Base-by-base conservation (phyloP, 1,140 invertebrate species). In the Archegozetes longisetosus region DNA sequence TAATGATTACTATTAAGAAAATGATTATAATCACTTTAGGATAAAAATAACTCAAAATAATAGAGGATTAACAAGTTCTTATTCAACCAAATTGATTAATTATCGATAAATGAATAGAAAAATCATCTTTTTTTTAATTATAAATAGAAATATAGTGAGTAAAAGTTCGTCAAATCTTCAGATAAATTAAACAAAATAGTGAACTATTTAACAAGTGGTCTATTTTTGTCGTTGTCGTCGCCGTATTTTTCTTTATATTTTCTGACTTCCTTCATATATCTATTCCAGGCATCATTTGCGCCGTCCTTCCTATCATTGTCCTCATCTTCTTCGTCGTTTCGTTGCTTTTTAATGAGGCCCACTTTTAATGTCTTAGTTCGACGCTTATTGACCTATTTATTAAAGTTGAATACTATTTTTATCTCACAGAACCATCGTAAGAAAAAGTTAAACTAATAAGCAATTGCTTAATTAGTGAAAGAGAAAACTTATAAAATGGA, bases 221-320 rank as follows among this genome's bases (percentile, higher is more conserved):
- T 77, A 52, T 86, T 92, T 72, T 89, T 90, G 9, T 74, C 72
- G 69, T 92, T 88, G 68, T 90, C 87, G 70, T 91, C 85, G 72
- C 88, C 92, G 57, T 85, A 87, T 51, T 86, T 84, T 70, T 89
- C 86, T 69, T 86, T 83, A 67, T 93, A 94, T 68, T 86, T 85
- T 69, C 88, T 85, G 6, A 94, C 89, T 79, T 93, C 89, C 26
- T 83, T 84, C 80, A 93, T 83, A 68, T 94, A 94, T 2, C 88
- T 72, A 0, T 86, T 85, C 88, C 88, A 93, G 6, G 88, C 86
- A 73, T 92, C 88, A n/a, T n/a, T n/a, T 70, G 85, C 86, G 25
- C 67, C 68, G 27, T 64, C 61, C 4, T 52, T 24, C 6, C 27
- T n/a, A 2, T 14, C 48, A 3, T 12, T 28, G 24, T 26, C 20